Evolutionary conservation across 2,888 invertebrate species (phyloP), one percentile per base, ranked within the genome.

Genomic region (Theretra japonica): DNA sequence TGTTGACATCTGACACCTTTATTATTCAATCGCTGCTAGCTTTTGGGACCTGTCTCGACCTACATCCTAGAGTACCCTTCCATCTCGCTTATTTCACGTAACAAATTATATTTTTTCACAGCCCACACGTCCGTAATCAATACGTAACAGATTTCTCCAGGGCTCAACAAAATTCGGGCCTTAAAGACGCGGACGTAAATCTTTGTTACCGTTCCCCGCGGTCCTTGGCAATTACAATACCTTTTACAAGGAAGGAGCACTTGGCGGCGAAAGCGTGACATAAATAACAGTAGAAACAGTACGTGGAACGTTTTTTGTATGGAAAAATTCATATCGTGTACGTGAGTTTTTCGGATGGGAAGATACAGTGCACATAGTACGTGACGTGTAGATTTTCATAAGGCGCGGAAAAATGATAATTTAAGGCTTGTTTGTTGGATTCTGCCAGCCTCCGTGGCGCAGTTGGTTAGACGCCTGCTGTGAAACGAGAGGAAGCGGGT

Each of bases 211-310:
- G 30, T 30, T 60, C 72, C 23, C 72, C 53, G 30, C 50, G 69
- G 72, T 23, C 60, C 33, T 48, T 17, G 33, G 72, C 72, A 72
- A 69, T 72, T 72, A 72, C 72, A 62, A 69, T 72, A 72, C 72
- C 70, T 65, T 72, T 59, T 69, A 69, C 72, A 60, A 58, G 72
- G 57, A 58, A 72, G 48, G 59, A 59, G 48, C 68, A 59, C 68
- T 72, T 72, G 69, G 72, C 68, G 60, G 70, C 70, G 68, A 73
- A 53, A 70, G 70, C 50, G 57, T 59, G 58, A 58, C 70, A 57
- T 70, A 70, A 72, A 72, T 72, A 69, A 70, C 70, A 50, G 70
- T 56, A 25, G 68, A 73, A 53, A 53, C 21, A 23, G 62, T 58
- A 58, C 41, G 41, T 65, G 65, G 5, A 41, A 23, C 48, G 1